A percentile compares a stretch with the other conserved stretches of the same genome.
These are phyloP conservation scores for Apostichopus parvimensis DNA, from an alignment of 35 echinoderm and acorn worm genomes.

Conservation along the genomic window DNA sequence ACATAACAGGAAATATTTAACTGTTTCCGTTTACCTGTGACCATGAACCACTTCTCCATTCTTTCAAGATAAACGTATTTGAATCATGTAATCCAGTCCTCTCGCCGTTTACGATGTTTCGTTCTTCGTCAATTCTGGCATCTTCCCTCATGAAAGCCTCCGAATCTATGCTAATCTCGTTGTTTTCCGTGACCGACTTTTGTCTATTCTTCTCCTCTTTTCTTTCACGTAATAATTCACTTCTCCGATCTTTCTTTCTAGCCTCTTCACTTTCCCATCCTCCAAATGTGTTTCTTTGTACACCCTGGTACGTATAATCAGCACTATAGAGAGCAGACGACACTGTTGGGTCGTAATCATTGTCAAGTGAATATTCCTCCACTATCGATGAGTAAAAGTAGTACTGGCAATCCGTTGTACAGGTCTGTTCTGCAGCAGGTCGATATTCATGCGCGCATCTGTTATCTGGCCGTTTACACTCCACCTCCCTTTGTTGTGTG, in stretches of 20 bases:
- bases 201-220: background rate
- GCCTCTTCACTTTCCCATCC: constrained; percentile 27
- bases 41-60: background rate
- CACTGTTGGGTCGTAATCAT: background rate
- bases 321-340: background rate
- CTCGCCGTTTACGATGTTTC: no score
- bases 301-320: background rate
- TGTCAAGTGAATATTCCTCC: background rate
- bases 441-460: constrained; percentile 30
- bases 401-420: background rate
- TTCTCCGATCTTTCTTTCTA: background rate
- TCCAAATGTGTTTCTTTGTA: background rate
- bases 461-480: constrained; percentile 33
- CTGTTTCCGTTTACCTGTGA: background rate
- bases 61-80: background rate
- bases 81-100: background rate
- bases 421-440: constrained; percentile 38
- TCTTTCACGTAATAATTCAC: background rate
- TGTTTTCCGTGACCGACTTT: background rate
- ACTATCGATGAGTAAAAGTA: background rate
- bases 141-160: background rate
- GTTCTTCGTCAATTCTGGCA: background rate
- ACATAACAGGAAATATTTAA: no score
- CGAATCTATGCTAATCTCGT: background rate
- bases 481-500: constrained; percentile 38